Evolutionary conservation across 1,140 invertebrate species (phyloP).

Genomic region (Tenebrio molitor): DNA sequence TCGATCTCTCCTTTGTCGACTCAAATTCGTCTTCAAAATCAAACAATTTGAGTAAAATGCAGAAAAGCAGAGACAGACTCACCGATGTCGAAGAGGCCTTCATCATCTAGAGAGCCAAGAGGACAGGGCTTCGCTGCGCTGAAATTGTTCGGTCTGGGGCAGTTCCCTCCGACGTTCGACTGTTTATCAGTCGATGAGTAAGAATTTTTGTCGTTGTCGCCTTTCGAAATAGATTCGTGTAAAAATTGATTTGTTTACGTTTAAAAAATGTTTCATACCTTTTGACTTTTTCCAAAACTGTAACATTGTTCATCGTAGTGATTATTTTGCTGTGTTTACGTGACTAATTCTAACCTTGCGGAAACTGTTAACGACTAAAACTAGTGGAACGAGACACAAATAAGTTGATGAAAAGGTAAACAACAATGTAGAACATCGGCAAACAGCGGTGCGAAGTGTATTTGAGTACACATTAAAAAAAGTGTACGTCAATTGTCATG

Average conservation of each 20-base stretch:
- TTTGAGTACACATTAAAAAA: too few species aligned
- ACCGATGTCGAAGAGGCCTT: slow-evolving; percentile 61
- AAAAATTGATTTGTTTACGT: neutral
- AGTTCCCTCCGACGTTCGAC: slow-evolving; percentile 1
- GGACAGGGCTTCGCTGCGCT: slow-evolving; percentile 28
- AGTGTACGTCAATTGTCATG: too few species aligned
- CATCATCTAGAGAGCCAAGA: slow-evolving; percentile 59
- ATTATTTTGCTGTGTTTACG: neutral
- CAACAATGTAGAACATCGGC: too few species aligned
- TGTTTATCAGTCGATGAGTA: neutral
- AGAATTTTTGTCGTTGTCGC: slow-evolving; percentile 1
- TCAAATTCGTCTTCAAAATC: slow-evolving; percentile 55
- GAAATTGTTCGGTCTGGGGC: neutral
- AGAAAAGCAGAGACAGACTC: slow-evolving; percentile 2
- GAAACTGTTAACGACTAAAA: neutral
- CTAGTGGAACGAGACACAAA: too few species aligned
- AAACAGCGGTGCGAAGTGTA: too few species aligned
- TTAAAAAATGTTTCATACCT: slow-evolving; percentile 15
- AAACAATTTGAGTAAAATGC: too few species aligned
- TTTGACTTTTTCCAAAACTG: slow-evolving; percentile 62
- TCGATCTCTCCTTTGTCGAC: slow-evolving; percentile 65
- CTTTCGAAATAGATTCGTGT: neutral
- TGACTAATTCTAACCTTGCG: neutral
- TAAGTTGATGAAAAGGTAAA: too few species aligned
- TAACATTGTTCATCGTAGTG: slow-evolving; percentile 62